These are phyloP conservation scores for Pseudoatta argentina DNA, from an alignment of 1,140 invertebrate species.

Conservation along the genomic window DNA sequence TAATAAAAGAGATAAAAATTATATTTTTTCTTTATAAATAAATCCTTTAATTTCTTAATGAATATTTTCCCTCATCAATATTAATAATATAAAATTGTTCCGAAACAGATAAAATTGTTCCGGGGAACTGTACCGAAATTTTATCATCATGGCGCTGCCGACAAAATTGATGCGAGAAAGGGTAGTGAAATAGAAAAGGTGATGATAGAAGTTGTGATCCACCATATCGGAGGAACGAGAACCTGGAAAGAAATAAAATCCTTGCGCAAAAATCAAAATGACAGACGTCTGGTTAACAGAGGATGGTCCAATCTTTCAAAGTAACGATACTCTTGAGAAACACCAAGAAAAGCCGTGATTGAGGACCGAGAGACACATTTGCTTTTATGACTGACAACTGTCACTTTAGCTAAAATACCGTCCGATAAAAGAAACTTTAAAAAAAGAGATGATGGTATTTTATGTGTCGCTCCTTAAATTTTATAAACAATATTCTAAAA, in stretches of 20 bases:
- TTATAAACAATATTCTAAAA: neutral
- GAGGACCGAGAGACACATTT: neutral
- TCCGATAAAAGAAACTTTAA: neutral
- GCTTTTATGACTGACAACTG: conserved; percentile 58
- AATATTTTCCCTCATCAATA: neutral
- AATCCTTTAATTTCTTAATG: neutral
- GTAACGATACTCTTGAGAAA: conserved; percentile 54
- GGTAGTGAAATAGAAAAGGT: conserved; percentile 19
- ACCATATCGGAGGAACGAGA: conserved; percentile 64
- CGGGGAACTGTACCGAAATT: conserved; percentile 32
- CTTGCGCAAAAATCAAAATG: neutral
- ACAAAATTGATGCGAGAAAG: conserved; percentile 34
- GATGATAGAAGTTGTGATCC: conserved; percentile 10
- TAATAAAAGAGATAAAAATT: neutral
- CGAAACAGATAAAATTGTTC: neutral
- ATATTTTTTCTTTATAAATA: neutral
- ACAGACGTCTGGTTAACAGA: conserved; percentile 50
- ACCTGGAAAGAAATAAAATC: conserved; percentile 61
- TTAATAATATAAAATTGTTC: neutral
- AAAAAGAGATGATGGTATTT: neutral
- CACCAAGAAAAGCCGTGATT: conserved; percentile 35
- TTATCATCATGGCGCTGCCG: neutral
- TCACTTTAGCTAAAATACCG: neutral
- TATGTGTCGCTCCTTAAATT: neutral
- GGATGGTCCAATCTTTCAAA: conserved; percentile 12